phyloP scores from a whole-genome alignment of 2,888 invertebrate genomes.

The Caenorhabditis uteleia region DNA sequence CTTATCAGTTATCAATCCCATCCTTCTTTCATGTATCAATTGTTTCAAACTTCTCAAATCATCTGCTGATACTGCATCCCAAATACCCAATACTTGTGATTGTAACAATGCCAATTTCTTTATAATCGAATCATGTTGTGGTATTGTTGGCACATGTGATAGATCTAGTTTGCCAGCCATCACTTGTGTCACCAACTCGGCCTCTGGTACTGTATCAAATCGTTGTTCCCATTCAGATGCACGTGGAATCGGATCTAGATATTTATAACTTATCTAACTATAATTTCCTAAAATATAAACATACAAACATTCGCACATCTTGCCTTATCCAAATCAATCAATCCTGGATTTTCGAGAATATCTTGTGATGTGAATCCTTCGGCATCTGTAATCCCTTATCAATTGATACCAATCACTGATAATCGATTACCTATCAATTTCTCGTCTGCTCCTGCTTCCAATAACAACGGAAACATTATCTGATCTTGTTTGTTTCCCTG shows the following conservation, averaged over 20 bases:
- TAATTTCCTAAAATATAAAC: slow-evolving; percentile 10
- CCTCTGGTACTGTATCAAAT: slow-evolving; percentile 22
- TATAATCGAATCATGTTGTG: slow-evolving; percentile 26
- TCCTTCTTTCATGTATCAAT: slow-evolving; percentile 54
- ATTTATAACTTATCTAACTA: background rate
- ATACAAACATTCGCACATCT: slow-evolving; percentile 60
- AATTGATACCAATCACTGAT: background rate
- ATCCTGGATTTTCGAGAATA: slow-evolving; percentile 52
- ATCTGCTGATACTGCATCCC: slow-evolving; percentile 64
- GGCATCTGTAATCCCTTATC: slow-evolving; percentile 37
- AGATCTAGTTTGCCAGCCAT: slow-evolving; percentile 28
- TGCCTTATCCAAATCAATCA: slow-evolving; percentile 59
- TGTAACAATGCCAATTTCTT: slow-evolving; percentile 26
- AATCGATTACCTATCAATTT: background rate
- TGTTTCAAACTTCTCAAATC: slow-evolving; percentile 62
- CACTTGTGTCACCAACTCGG: slow-evolving; percentile 24
- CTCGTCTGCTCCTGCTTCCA: slow-evolving; percentile 41
- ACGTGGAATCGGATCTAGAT: slow-evolving; percentile 33
- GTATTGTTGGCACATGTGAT: slow-evolving; percentile 15
- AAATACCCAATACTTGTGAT: slow-evolving; percentile 61
- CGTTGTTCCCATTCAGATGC: slow-evolving; percentile 31
- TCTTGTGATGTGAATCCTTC: slow-evolving; percentile 65
- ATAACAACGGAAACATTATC: slow-evolving; percentile 33
- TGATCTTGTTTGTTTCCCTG: slow-evolving; percentile 43
- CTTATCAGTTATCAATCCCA: slow-evolving; percentile 56